These are phyloP conservation scores for Apodemus sylvaticus DNA, from an alignment of 2,113 vertebrate genomes.

Conservation along the genomic window DNA sequence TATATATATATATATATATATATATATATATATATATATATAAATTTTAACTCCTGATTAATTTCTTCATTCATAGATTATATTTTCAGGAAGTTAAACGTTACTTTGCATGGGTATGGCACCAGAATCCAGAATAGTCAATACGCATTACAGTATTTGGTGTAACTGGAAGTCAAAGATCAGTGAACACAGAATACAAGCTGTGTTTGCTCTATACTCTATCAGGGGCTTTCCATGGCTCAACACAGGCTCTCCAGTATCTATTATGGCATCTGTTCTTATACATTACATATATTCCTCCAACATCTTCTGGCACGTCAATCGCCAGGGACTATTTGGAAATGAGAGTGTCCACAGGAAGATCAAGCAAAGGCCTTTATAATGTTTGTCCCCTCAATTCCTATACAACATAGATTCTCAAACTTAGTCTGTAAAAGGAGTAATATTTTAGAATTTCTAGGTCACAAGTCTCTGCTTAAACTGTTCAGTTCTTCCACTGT, in stretches of 20 bases:
- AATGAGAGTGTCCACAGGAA: background rate
- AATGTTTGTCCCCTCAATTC: background rate
- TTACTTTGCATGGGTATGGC: background rate
- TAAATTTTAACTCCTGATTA: too few species aligned
- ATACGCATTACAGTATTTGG: background rate
- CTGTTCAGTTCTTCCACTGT: background rate
- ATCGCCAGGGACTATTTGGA: background rate
- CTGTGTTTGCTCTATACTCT: background rate
- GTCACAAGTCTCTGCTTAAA: background rate
- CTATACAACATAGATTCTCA: background rate
- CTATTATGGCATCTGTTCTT: background rate
- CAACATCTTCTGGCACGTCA: background rate
- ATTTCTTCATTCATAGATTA: background rate
- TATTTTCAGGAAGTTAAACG: slow-evolving; percentile 37
- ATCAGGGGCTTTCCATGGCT: background rate
- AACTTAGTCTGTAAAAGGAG: background rate
- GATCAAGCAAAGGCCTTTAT: background rate
- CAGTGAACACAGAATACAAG: background rate
- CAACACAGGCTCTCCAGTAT: background rate
- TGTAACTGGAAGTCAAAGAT: background rate
- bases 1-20: too few species aligned
- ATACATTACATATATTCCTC: background rate
- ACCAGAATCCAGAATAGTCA: background rate
- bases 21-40: too few species aligned
- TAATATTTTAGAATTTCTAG: background rate